phyloP scores from a whole-genome alignment of 2,888 invertebrate genomes.

The Cephus runcator region DNA sequence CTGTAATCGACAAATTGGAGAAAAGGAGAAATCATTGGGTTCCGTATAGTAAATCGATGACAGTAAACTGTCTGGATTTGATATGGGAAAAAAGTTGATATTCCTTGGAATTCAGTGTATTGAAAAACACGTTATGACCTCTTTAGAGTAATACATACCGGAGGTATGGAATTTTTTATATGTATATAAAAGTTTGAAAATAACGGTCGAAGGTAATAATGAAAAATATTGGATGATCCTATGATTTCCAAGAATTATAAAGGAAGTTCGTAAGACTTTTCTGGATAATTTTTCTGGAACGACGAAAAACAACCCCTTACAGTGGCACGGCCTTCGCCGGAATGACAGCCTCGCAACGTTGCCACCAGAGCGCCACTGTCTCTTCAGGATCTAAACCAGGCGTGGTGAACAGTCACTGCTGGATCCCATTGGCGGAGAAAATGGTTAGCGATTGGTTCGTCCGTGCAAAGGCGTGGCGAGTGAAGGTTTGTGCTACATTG shows the following conservation, averaged over 20 bases:
- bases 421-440: slow-evolving; percentile 29
- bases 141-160: not conserved
- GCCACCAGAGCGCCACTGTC: slow-evolving; percentile 58
- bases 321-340: slow-evolving; percentile 50
- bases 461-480: slow-evolving; percentile 27
- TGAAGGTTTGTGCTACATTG: slow-evolving; percentile 26
- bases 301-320: slow-evolving; percentile 20
- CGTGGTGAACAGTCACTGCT: slow-evolving; percentile 22
- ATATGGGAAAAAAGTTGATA: not conserved
- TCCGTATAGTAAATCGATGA: not conserved
- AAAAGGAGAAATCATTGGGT: not conserved
- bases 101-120: not conserved
- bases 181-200: not conserved
- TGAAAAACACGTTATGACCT: not conserved
- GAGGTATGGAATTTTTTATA: not conserved
- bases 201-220: not conserved
- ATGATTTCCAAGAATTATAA: not conserved
- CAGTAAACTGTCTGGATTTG: not conserved
- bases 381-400: slow-evolving; percentile 33
- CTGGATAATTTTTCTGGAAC: not conserved
- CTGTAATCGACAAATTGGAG: not conserved
- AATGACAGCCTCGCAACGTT: slow-evolving; percentile 50
- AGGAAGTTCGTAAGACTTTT: not conserved
- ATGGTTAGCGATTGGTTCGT: slow-evolving; percentile 32
- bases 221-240: not conserved